Percentiles rank a stretch among this genome's conserved stretches.
Evolutionary conservation across 2,113 vertebrate species (phyloP).

Genomic region (Alectura lathami): DNA sequence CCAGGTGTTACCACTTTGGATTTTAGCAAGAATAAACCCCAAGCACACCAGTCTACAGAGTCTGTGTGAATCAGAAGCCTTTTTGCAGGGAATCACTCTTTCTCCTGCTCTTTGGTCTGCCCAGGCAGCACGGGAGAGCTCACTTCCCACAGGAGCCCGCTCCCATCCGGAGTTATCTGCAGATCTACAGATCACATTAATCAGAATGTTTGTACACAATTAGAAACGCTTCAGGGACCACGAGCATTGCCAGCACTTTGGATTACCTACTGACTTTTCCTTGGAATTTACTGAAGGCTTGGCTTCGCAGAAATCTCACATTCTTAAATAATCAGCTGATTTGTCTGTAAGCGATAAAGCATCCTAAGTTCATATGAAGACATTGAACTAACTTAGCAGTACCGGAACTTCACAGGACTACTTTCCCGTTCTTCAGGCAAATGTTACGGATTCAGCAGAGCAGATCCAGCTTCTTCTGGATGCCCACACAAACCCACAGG

Average conservation of each 20-base stretch:
- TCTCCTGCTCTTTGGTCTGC: not conserved
- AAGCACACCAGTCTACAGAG: not conserved
- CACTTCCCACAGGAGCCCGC: not conserved
- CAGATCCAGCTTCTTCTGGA: not conserved
- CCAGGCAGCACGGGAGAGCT: not conserved
- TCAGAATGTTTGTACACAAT: not conserved
- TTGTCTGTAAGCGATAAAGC: not conserved
- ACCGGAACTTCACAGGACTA: not conserved
- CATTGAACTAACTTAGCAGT: not conserved
- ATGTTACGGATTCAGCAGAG: not conserved
- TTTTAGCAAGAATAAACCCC: not conserved
- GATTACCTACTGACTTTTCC: not conserved
- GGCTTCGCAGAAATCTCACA: not conserved
- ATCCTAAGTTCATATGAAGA: not conserved
- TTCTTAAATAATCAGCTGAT: not conserved
- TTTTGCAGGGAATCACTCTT: not conserved
- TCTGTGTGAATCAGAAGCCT: not conserved
- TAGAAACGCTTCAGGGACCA: not conserved
- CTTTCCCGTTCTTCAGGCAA: not conserved
- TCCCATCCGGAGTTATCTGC: not conserved
- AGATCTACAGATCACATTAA: not conserved
- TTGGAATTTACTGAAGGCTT: fast-evolving
- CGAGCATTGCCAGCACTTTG: not conserved
- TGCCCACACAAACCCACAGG: not conserved
- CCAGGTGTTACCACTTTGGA: conserved; percentile 21